Conservation (phyloP, 2,797 vertebrate genomes). For the Molossus alvarezi region DNA sequence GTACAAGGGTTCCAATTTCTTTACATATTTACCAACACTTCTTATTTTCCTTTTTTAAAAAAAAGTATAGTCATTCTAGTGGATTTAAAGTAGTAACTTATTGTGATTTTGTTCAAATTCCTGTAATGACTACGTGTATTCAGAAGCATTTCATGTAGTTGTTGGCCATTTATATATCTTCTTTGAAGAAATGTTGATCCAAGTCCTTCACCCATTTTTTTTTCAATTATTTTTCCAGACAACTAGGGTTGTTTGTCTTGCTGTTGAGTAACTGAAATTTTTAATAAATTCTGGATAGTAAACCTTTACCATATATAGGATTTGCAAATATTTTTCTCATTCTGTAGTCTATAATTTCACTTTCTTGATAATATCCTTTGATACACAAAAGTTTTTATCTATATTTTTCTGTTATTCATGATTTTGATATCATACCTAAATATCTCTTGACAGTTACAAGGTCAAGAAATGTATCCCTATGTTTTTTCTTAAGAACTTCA, state of each 20-base stretch:
- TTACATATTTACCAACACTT: background rate
- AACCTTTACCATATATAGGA: background rate
- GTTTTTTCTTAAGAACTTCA: background rate
- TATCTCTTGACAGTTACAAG: background rate
- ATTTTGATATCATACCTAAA: background rate
- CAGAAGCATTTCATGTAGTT: background rate
- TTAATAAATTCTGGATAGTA: background rate
- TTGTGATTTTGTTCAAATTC: background rate
- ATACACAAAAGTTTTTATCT: background rate
- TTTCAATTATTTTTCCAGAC: background rate
- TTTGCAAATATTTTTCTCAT: background rate
- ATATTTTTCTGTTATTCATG: background rate
- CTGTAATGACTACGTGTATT: background rate
- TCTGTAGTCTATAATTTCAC: background rate
- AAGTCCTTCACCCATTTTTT: background rate
- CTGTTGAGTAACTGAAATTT: background rate
- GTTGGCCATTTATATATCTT: background rate
- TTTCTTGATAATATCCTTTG: slow-evolving; percentile 13
- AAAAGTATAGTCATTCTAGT: background rate
- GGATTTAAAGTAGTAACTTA: background rate
- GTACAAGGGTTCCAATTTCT: background rate
- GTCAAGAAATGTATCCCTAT: background rate
- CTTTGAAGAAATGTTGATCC: background rate
- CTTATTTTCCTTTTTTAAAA: background rate
- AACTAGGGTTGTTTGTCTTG: background rate